Evolutionary conservation across 2,888 invertebrate species (phyloP).

Genomic region (Carterocephalus palaemon): DNA sequence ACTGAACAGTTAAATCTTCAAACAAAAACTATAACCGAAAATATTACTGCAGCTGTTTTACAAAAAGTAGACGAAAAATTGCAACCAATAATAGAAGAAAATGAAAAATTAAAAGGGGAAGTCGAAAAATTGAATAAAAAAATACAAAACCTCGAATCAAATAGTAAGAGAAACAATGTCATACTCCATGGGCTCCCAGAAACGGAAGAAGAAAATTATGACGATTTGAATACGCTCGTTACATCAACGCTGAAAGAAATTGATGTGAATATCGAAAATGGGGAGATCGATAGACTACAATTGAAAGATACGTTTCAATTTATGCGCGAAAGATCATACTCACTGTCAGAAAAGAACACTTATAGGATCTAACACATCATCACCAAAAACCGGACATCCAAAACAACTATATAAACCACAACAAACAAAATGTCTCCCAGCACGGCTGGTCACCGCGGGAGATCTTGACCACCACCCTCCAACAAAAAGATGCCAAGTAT

Average conservation of each 20-base stretch:
- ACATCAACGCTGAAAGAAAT: constrained; percentile 1
- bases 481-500: constrained; percentile 9
- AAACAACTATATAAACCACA: constrained; percentile 14
- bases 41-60: constrained; percentile 15
- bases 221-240: background rate
- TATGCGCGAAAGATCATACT: constrained; percentile 20
- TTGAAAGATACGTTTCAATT: constrained; percentile 16
- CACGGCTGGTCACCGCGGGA: too few relatives aligned
- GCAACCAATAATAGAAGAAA: too few relatives aligned
- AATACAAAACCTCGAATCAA: too few relatives aligned
- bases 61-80: too few relatives aligned
- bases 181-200: constrained; percentile 3
- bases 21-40: constrained; percentile 12
- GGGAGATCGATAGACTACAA: background rate
- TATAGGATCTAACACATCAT: background rate
- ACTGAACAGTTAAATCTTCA: constrained; percentile 6
- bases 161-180: too few relatives aligned
- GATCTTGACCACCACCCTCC: too few relatives aligned
- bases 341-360: constrained; percentile 13
- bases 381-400: constrained; percentile 9
- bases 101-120: too few relatives aligned
- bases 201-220: background rate
- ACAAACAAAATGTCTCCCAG: too few relatives aligned
- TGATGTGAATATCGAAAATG: background rate
- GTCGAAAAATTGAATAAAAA: too few relatives aligned